Conservation (phyloP, 1,140 invertebrate genomes). For the Luehdorfia chinensis region DNA sequence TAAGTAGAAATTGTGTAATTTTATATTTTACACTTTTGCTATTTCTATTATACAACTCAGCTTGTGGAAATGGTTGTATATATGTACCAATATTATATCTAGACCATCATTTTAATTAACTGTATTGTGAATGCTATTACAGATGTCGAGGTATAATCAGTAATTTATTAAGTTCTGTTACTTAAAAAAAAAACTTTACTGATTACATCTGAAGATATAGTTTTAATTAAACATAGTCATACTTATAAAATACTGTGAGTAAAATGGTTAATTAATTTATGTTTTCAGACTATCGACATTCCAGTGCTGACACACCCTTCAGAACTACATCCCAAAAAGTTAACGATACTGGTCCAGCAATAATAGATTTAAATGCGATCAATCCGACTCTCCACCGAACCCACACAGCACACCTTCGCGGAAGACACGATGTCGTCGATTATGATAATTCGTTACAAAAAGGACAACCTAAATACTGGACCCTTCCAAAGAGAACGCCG, state of each 20-base stretch:
- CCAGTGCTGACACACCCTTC: slow-evolving; percentile 70
- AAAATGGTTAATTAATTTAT: slow-evolving; percentile 22
- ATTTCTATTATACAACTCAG: no score
- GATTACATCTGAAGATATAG: slow-evolving; percentile 14
- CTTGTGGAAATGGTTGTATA: slow-evolving; percentile 12
- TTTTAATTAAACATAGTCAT: not conserved
- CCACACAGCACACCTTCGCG: slow-evolving; percentile 48
- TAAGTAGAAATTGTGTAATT: slow-evolving; percentile 1
- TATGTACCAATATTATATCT: slow-evolving; percentile 1
- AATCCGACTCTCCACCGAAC: slow-evolving; percentile 43
- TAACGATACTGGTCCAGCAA: slow-evolving; percentile 32
- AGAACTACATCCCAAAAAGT: slow-evolving; percentile 36
- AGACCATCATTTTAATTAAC: not conserved
- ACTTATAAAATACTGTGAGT: slow-evolving; percentile 14
- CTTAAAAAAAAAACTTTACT: no score
- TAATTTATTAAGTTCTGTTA: not conserved
- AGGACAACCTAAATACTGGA: slow-evolving; percentile 60
- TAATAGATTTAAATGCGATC: slow-evolving; percentile 39
- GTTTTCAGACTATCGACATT: slow-evolving; percentile 77
- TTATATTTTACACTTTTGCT: no score
- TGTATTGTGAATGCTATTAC: not conserved
- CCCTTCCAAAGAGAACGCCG: slow-evolving; percentile 53
- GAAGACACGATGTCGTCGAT: slow-evolving; percentile 43
- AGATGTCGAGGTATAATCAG: slow-evolving; percentile 6
- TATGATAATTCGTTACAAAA: slow-evolving; percentile 41